A percentile compares a stretch with the other conserved stretches of the same genome.
phyloP scores from a whole-genome alignment of 92 coral and sea anemone species.

The Blastomussa wellsi region DNA sequence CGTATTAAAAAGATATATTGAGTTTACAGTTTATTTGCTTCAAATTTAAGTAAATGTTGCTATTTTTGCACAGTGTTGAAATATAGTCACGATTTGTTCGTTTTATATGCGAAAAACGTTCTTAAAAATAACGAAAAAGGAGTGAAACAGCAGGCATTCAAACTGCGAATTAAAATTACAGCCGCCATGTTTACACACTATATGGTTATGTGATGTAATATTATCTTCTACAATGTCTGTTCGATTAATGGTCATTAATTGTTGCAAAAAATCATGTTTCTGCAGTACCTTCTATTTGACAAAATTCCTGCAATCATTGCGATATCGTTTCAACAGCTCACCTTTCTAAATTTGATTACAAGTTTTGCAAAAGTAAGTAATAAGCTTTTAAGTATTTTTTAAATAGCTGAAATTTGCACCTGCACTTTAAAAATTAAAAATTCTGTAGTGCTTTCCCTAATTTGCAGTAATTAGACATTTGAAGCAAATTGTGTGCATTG shows the following conservation, averaged over 20 bases:
- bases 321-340: slow-evolving; percentile 1
- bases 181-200: background rate
- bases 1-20: background rate
- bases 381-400: background rate
- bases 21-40: background rate
- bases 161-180: background rate
- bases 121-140: background rate
- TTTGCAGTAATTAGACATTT: background rate
- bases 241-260: too few relatives aligned
- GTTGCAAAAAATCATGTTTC: background rate
- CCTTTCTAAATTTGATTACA: background rate
- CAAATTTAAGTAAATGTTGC: background rate
- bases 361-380: background rate
- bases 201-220: too few relatives aligned
- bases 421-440: too few relatives aligned
- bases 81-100: background rate
- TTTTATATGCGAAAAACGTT: background rate
- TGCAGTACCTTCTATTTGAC: background rate
- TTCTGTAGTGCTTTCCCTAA: background rate
- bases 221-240: too few relatives aligned
- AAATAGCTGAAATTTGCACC: background rate
- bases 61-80: background rate
- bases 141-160: background rate
- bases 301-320: background rate
- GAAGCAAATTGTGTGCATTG: background rate